phyloP scores from a whole-genome alignment of 2,888 invertebrate species.

The Prosopocoilus inquinatus region DNA sequence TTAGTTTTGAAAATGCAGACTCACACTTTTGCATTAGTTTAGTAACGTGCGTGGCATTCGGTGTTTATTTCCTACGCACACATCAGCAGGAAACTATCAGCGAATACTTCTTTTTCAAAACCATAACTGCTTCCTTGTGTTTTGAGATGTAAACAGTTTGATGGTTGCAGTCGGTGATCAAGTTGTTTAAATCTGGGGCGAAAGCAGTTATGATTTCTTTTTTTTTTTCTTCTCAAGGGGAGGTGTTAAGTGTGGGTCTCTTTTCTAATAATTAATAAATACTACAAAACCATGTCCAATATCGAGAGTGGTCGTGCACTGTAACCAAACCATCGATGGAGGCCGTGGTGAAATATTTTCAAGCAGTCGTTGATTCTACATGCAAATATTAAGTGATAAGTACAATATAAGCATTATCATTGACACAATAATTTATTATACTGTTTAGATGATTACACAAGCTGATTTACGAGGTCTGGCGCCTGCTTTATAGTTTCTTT shows the following conservation, averaged over 20 bases:
- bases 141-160: no score
- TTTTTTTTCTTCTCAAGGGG: background rate
- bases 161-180: no score
- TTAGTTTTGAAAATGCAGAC: slow-evolving; percentile 13
- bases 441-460: slow-evolving; percentile 17
- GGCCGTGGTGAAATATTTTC: slow-evolving; percentile 29
- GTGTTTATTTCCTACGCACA: slow-evolving; percentile 42
- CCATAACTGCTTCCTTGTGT: slow-evolving; percentile 9
- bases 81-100: slow-evolving; percentile 40
- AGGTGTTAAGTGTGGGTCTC: background rate
- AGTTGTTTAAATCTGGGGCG: slow-evolving; percentile 2
- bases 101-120: slow-evolving; percentile 32
- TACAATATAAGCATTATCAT: slow-evolving; percentile 25
- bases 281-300: slow-evolving; percentile 27
- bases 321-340: slow-evolving; percentile 35
- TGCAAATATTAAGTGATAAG: slow-evolving; percentile 26
- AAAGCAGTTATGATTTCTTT: background rate
- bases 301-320: slow-evolving; percentile 37
- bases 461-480: slow-evolving; percentile 28
- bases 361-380: slow-evolving; percentile 27
- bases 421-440: slow-evolving; percentile 18
- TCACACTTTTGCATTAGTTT: no score
- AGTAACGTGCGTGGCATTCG: slow-evolving; percentile 33
- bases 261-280: slow-evolving; percentile 3
- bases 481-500: slow-evolving; percentile 22